These are phyloP conservation scores for Arbacia lixula DNA, from an alignment of 53 echinoderm and acorn worm species.

Conservation along the genomic window DNA sequence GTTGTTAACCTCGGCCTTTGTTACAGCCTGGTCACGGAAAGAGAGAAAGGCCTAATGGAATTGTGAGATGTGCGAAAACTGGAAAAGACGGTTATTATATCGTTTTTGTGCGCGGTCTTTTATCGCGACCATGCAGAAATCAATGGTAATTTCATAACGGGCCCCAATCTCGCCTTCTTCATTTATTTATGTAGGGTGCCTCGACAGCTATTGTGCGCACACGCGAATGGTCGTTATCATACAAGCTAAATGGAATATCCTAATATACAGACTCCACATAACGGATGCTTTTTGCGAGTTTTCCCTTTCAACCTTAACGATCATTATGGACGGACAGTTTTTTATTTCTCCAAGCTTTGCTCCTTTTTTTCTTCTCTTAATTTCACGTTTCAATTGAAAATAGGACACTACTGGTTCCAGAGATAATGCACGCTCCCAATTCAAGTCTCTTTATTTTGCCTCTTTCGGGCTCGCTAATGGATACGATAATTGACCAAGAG, in stretches of 20 bases:
- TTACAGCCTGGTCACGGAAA: neutral
- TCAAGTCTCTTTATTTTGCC: too few species aligned
- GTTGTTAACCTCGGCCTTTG: conserved; percentile 25
- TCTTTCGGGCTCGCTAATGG: too few species aligned
- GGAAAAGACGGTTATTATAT: conserved; percentile 48
- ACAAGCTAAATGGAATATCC: too few species aligned
- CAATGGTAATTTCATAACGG: conserved; percentile 42
- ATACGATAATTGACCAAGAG: too few species aligned
- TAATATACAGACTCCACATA: too few species aligned
- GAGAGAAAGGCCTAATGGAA: conserved; percentile 34
- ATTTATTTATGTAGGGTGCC: conserved; percentile 39
- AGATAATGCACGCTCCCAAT: too few species aligned
- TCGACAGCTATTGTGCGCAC: conserved; percentile 11
- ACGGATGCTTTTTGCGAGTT: neutral
- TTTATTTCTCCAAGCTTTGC: too few species aligned
- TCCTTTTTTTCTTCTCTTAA: neutral
- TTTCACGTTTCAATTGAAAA: neutral
- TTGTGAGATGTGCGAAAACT: conserved; percentile 39
- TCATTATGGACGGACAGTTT: conserved; percentile 12
- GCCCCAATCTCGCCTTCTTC: neutral
- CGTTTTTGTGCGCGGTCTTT: conserved; percentile 2
- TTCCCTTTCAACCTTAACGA: neutral
- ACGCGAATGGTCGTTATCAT: neutral
- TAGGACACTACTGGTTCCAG: too few species aligned
- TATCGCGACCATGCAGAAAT: conserved; percentile 7